A percentile compares a stretch with the other conserved stretches of the same genome.
phyloP scores from a whole-genome alignment of 2,797 vertebrate genomes.

The Leucoraja ocellata region DNA sequence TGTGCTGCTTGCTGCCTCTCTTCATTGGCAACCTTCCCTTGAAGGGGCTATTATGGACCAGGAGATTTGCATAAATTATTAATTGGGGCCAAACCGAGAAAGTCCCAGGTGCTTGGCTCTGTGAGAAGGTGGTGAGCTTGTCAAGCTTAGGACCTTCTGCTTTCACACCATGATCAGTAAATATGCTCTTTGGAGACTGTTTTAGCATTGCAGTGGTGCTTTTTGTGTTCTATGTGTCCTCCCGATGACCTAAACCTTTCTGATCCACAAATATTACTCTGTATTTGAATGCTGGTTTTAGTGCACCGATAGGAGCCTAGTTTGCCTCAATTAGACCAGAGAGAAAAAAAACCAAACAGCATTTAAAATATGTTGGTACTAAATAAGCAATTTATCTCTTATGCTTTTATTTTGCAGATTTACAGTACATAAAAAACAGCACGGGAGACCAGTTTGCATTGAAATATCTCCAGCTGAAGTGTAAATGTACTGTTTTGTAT shows the following conservation, averaged over 20 bases:
- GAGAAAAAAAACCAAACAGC: no score
- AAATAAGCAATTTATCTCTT: neutral
- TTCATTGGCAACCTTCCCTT: neutral
- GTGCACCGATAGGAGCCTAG: neutral
- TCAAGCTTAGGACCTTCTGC: neutral
- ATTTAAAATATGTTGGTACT: constrained; percentile 1
- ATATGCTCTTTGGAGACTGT: neutral
- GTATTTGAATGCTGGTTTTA: neutral
- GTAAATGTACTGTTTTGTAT: neutral
- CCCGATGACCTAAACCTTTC: constrained; percentile 11
- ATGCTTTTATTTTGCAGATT: neutral
- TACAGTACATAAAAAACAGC: neutral
- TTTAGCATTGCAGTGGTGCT: neutral
- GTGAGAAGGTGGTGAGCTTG: neutral
- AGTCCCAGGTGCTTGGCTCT: neutral
- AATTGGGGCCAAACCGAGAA: neutral
- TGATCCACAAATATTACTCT: neutral
- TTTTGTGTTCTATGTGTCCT: constrained; percentile 17
- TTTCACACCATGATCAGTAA: neutral
- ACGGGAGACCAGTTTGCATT: neutral
- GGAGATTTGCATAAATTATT: neutral
- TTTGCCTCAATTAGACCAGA: neutral
- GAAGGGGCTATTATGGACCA: neutral
- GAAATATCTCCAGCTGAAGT: neutral
- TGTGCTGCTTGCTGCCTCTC: neutral